phyloP scores from a whole-genome alignment of 2,888 invertebrate species.

The Aelia acuminata region DNA sequence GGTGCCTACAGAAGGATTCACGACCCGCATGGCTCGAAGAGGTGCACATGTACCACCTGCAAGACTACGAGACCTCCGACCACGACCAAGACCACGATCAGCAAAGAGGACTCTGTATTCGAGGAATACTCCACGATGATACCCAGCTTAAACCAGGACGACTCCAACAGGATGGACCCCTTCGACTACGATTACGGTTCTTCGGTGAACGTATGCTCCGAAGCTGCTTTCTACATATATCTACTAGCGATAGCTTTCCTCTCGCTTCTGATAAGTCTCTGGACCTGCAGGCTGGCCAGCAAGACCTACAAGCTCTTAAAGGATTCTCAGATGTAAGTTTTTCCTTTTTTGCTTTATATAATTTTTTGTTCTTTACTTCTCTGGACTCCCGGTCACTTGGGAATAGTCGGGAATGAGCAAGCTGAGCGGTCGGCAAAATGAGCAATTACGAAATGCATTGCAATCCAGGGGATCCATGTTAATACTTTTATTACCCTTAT shows the following conservation, averaged over 20 bases:
- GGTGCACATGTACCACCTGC: not conserved
- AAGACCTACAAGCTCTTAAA: constrained; percentile 13
- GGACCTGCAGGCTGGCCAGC: not conserved
- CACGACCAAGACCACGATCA: not conserved
- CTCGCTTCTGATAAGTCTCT: not conserved
- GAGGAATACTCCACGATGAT: not conserved
- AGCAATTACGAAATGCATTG: too few relatives aligned
- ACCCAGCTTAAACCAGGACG: not conserved
- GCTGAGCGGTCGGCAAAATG: too few relatives aligned
- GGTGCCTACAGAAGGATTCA: not conserved
- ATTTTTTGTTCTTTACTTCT: too few relatives aligned
- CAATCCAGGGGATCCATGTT: too few relatives aligned
- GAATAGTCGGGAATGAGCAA: too few relatives aligned
- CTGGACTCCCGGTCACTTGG: too few relatives aligned
- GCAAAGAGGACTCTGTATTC: too few relatives aligned
- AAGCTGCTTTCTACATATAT: not conserved
- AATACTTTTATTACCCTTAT: too few relatives aligned
- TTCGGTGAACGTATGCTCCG: not conserved
- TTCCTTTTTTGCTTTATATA: not conserved
- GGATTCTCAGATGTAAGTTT: not conserved
- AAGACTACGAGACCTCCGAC: not conserved
- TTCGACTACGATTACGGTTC: constrained; percentile 7
- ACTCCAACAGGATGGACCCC: not conserved
- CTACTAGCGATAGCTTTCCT: not conserved
- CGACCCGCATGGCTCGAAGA: not conserved